Conservation (phyloP, 2,797 vertebrate genomes). For the Delichon dasypus region DNA sequence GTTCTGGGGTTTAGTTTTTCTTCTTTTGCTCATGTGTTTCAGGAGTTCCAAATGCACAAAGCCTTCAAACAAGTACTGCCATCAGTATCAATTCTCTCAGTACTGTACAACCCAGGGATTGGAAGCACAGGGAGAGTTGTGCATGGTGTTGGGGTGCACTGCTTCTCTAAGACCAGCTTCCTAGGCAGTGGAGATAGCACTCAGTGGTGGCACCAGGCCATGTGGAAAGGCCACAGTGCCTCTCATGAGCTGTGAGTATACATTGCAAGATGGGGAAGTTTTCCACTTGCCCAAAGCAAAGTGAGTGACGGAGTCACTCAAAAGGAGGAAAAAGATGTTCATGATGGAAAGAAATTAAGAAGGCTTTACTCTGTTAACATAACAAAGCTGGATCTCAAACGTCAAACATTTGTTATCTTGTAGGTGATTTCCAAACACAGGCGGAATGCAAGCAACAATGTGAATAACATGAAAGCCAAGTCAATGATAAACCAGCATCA, state of each 20-base stretch:
- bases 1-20: neutral
- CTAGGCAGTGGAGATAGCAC: neutral
- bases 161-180: neutral
- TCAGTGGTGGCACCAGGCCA: neutral
- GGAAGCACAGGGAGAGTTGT: neutral
- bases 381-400: neutral
- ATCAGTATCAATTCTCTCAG: neutral
- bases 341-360: neutral
- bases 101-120: neutral
- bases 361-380: neutral
- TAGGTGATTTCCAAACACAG: neutral
- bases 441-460: neutral
- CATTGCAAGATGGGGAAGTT: neutral
- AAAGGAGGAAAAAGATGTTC: neutral
- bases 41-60: neutral
- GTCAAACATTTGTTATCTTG: neutral
- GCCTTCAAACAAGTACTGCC: neutral
- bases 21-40: neutral
- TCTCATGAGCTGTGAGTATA: neutral
- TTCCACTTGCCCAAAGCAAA: neutral
- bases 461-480: neutral
- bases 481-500: neutral
- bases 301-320: neutral
- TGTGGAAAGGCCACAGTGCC: neutral
- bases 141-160: accelerated